Base-by-base conservation (phyloP, 2,888 invertebrate species). In the Elmis aenea region DNA sequence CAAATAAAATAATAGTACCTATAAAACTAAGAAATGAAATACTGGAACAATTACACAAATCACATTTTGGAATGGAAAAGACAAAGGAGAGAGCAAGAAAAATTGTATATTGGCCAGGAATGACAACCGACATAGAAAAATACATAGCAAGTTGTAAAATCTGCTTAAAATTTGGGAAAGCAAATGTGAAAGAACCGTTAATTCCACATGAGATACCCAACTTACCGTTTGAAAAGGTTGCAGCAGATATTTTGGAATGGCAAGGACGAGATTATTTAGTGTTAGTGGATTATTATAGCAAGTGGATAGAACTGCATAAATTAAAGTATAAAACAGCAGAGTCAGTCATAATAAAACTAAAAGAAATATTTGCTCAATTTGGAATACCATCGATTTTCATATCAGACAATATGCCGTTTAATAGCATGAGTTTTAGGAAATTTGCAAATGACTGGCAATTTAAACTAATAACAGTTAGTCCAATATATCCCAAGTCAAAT, bases 331-430 rank as follows among this genome's bases (percentile, higher is more conserved):
- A 45, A 21, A 24, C 40, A 20, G 18, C 13, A 8, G 11, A 20
- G 29, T 21, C 33, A 8, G 24, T 44, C 11, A 48, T 46, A n/a
- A 16, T 8, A 5, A 37, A 22, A 23, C 33, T 52, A 20, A 48
- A 43, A 33, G 5, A 14, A 12, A 42, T 50, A 24, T 50, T 48
- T 30, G 11, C 42, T 18, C 37, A 26, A 15, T 33, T 32, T 30
- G 50, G 50, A 2, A 40, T 32, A 29, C 48, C 51, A 11, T 25
- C 33, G 23, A 33, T 21, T 16, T 22, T 49, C 11, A 14, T 48
- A 5, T 39, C 41, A 10, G 50, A 51, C 28, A 52, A 52, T 33
- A 42, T 40, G 26, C 50, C 51, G 2, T 52, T 51, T 35, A 33
- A 42, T 13, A 46, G 40, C 26, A 21, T 8, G 9, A 29, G 44